A percentile compares a stretch with the other conserved stretches of the same genome.
phyloP scores from a whole-genome alignment of 2,113 vertebrate genomes.

The Pachypanchax playfairii region DNA sequence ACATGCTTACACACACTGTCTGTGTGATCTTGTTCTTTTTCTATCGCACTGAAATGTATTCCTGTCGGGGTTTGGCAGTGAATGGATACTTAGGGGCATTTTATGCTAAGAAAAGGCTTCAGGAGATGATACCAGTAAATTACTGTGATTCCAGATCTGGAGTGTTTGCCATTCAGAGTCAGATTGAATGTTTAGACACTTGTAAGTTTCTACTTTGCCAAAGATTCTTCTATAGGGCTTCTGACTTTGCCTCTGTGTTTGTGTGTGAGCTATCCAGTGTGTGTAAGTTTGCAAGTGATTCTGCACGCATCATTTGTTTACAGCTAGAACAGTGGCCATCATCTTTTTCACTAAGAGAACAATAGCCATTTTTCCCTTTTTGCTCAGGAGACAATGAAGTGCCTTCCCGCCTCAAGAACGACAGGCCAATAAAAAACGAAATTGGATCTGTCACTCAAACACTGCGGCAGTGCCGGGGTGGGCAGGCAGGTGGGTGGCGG shows the following conservation, averaged over 20 bases:
- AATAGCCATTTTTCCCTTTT: slow-evolving; percentile 66
- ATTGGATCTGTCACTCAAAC: slow-evolving; percentile 81
- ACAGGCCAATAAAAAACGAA: slow-evolving; percentile 81
- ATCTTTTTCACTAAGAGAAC: slow-evolving; percentile 74
- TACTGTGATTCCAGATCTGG: slow-evolving; percentile 17
- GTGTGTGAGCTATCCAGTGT: slow-evolving; percentile 7
- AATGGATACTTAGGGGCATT: slow-evolving; percentile 18
- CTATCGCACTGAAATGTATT: slow-evolving; percentile 1
- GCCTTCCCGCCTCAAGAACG: slow-evolving; percentile 69
- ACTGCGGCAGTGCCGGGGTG: slow-evolving; percentile 47
- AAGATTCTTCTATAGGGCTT: slow-evolving; percentile 13
- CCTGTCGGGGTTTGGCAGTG: slow-evolving; percentile 28
- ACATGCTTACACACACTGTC: slow-evolving; percentile 45
- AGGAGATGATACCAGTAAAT: slow-evolving; percentile 15
- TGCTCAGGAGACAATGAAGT: slow-evolving; percentile 79
- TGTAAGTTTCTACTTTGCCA: neutral
- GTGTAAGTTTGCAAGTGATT: slow-evolving; percentile 44
- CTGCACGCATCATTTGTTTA: slow-evolving; percentile 68
- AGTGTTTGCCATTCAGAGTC: slow-evolving; percentile 15
- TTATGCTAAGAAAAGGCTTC: slow-evolving; percentile 6
- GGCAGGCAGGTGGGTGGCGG: slow-evolving; percentile 46
- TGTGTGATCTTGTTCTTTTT: slow-evolving; percentile 22
- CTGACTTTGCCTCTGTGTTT: slow-evolving; percentile 5
- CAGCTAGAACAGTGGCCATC: slow-evolving; percentile 65
- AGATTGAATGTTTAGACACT: slow-evolving; percentile 18